Base-by-base conservation (phyloP, 2,113 vertebrate species). In the Corynorhinus townsendii region DNA sequence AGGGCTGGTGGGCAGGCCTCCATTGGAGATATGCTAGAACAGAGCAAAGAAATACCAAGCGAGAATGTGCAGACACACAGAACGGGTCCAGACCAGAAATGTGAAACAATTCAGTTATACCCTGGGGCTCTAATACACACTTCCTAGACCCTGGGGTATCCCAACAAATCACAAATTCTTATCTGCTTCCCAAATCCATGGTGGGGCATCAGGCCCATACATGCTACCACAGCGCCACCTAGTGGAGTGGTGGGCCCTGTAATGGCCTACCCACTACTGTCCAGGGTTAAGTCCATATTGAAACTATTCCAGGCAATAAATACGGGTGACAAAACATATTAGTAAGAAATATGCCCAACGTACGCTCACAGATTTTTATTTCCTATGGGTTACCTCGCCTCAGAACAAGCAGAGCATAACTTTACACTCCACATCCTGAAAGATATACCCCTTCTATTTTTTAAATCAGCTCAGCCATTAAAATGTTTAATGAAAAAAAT, bases 181-280 rank as follows among this genome's bases (percentile, higher is more conserved):
- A 68, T 7, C 26, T 26, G 33, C 47, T 81, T 68, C 87, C 59
- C 79, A 88, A 52, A 64, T 26, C 88, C 64, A 9, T 2, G 33
- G 43, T 2, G 56, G 97, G 95, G 95, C 52, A 93, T 20, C 52
- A 9, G 75, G 59, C 26, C 33, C 4, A 96, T 95, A 86, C 86
- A 22, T 71, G 96, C 94, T 80, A 89, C 97, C 94, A 94, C 95
- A 96, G 89, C 22, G 95, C 97, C 97, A 97, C 92, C 97, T 97
- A 96, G 97, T 97, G 97, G 97, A 19, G 45, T 90, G 96, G 96
- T 11, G 80, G 66, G 43, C 84, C 43, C 77, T n/a, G n/a, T 0
- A 10, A 45, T 43, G 62, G 43, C 85, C 90, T 86, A 16, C 17
- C 12, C 52, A 43, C 33, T 76, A 64, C 0, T 43, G 35, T 45